Base-by-base conservation (phyloP, 1,140 invertebrate species). In the Gryllus bimaculatus region DNA sequence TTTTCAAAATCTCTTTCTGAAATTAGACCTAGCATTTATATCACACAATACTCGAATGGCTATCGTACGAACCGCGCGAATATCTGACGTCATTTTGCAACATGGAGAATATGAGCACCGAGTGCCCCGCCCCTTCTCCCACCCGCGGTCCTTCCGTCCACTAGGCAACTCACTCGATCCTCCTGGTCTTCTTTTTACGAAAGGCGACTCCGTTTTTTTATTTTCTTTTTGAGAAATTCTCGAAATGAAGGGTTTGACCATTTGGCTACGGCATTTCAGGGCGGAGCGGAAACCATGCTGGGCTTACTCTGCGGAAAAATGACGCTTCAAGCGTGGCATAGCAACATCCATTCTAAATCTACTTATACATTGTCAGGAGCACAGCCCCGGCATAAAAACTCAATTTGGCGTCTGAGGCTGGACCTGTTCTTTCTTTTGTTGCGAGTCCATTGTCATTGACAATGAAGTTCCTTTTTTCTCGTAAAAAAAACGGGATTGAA, bases 291-390 rank as follows among this genome's bases (percentile, higher is more conserved):
- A 77, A 47, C 76, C n/a, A 48, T 77, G 76, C 48, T 77, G 76
- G 47, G 76, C 76, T 77, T 77, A 77, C 47, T 47, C 48, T 77
- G 76, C 76, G 76, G 76, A 77, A 77, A 77, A 77, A 77, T 77
- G 76, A 47, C 76, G 18, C 76, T 77, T 20, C 7, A 21, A 77
- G 76, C 76, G 76, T 77, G 48, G 76, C 76, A 77, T 8, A 54
- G 47, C 48, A 13, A 47, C 48, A 18, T n/a, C 74, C 74, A 75
- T n/a, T 75, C n/a, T 75, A 75, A 75, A 75, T n/a, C n/a, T 39
- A 21, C 26, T n/a, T n/a, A n/a, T 20, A 75, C 26, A 75, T 21
- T 66, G 54, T 66, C 54, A 66, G 18, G 54, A 0, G 54, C 54
- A 66, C 54, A 66, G 54, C 18, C 26, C 26, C 54, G 54, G 54